Evolutionary conservation across 1,140 invertebrate species (phyloP).

Genomic region (Drosophila erecta): DNA sequence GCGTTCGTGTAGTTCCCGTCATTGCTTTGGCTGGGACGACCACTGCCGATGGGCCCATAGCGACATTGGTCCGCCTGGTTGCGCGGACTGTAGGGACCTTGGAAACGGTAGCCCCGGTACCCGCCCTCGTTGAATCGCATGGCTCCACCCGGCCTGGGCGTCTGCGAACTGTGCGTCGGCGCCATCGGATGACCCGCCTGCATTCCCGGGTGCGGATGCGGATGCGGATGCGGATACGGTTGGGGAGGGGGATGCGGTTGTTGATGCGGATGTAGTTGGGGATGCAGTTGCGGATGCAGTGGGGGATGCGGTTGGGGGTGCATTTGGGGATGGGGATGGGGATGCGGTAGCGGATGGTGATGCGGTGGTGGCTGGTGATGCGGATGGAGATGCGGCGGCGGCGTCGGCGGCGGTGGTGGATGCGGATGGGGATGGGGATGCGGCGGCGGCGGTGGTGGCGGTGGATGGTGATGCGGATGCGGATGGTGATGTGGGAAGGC

Average conservation of each 20-base stretch:
- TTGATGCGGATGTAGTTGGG: not conserved
- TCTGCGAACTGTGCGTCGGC: not conserved
- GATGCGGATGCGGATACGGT: not conserved
- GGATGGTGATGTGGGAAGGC: not conserved
- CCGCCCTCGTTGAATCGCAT: not conserved
- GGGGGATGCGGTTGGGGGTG: not conserved
- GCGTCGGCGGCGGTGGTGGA: not conserved
- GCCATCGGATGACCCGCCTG: not conserved
- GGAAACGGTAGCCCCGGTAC: not conserved
- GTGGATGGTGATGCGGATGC: not conserved
- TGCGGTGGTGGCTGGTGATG: not conserved
- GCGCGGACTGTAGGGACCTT: not conserved
- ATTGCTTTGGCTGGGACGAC: not conserved
- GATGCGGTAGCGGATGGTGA: too few species aligned
- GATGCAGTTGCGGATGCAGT: too few species aligned
- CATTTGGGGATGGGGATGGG: too few species aligned
- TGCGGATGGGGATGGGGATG: not conserved
- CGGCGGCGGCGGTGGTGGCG: not conserved
- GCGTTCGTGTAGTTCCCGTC: not conserved
- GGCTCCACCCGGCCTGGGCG: not conserved
- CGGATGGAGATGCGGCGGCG: not conserved
- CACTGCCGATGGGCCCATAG: constrained; percentile 7
- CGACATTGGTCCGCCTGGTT: constrained; percentile 14
- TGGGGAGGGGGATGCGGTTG: not conserved
- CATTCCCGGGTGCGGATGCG: not conserved